Evolutionary conservation across 1,140 invertebrate genomes (phyloP).

Genomic region (Phortica variegata): DNA sequence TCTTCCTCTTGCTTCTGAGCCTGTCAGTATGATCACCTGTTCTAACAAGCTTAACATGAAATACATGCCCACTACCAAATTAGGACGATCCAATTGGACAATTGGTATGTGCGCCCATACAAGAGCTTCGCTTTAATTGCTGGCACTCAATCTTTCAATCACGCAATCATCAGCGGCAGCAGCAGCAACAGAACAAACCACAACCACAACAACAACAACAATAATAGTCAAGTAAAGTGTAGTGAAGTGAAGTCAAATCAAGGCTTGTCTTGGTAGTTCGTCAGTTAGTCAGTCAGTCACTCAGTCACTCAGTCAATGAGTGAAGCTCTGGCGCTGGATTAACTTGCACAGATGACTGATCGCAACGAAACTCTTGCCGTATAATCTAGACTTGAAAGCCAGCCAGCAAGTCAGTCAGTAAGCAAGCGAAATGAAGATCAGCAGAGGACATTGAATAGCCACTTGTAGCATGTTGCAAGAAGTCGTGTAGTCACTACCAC

Average conservation of each 20-base stretch:
- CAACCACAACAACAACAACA: too few relatives aligned
- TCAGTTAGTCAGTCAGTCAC: slow-evolving; percentile 50
- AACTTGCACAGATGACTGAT: slow-evolving; percentile 31
- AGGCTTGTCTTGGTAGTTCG: too few relatives aligned
- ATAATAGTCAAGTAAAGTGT: too few relatives aligned
- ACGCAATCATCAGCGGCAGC: slow-evolving; percentile 28
- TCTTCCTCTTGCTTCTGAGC: too few relatives aligned
- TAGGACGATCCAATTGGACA: slow-evolving; percentile 36
- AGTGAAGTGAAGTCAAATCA: too few relatives aligned
- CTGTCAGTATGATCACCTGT: slow-evolving; percentile 18
- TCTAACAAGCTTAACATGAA: slow-evolving; percentile 19
- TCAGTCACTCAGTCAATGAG: slow-evolving; percentile 44
- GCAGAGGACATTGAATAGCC: slow-evolving; percentile 2
- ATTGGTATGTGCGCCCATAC: slow-evolving; percentile 43
- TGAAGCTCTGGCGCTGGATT: slow-evolving; percentile 29
- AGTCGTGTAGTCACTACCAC: slow-evolving; percentile 1
- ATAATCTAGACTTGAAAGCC: too few relatives aligned
- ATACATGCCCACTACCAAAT: slow-evolving; percentile 36
- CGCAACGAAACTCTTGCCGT: not conserved
- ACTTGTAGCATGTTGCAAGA: slow-evolving; percentile 42
- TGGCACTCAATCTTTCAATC: slow-evolving; percentile 56
- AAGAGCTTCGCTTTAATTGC: slow-evolving; percentile 43
- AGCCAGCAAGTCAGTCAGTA: too few relatives aligned
- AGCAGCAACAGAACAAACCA: too few relatives aligned
- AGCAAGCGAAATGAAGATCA: slow-evolving; percentile 5